Conservation (phyloP, 2,113 vertebrate species). For the Accipiter virgatus region DNA sequence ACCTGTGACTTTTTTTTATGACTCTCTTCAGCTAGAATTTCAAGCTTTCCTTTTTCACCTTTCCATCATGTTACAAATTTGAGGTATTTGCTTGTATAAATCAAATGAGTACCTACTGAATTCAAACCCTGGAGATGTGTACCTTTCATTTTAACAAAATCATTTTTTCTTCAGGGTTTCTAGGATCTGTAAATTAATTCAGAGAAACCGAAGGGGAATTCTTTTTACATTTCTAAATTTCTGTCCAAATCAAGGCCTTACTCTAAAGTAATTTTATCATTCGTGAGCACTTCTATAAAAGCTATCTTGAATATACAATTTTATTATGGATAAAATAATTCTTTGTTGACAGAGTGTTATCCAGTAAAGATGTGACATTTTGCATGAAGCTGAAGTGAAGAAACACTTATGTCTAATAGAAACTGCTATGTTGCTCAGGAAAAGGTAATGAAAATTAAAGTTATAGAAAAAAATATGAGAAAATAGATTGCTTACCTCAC, state of each 20-base stretch:
- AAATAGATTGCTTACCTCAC: not conserved
- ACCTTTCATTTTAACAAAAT: not conserved
- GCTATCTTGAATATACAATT: not conserved
- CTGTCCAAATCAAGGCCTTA: not conserved
- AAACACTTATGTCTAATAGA: not conserved
- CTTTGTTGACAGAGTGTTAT: not conserved
- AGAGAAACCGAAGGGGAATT: not conserved
- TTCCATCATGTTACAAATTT: not conserved
- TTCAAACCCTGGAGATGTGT: not conserved
- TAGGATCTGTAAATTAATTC: slow-evolving; percentile 14
- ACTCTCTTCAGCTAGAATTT: not conserved
- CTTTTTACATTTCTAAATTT: not conserved
- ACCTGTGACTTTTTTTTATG: not conserved
- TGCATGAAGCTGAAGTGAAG: not conserved
- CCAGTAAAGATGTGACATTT: not conserved
- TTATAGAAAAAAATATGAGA: not conserved
- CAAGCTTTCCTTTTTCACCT: not conserved
- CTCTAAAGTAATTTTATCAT: not conserved
- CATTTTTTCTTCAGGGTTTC: not conserved
- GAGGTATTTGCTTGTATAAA: not conserved
- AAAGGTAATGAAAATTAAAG: not conserved
- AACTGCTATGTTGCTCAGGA: not conserved
- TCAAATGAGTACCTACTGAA: not conserved
- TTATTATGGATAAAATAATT: not conserved
- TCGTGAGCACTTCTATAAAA: not conserved